Evolutionary conservation across 1,140 invertebrate genomes (phyloP).

Genomic region (Apis laboriosa): DNA sequence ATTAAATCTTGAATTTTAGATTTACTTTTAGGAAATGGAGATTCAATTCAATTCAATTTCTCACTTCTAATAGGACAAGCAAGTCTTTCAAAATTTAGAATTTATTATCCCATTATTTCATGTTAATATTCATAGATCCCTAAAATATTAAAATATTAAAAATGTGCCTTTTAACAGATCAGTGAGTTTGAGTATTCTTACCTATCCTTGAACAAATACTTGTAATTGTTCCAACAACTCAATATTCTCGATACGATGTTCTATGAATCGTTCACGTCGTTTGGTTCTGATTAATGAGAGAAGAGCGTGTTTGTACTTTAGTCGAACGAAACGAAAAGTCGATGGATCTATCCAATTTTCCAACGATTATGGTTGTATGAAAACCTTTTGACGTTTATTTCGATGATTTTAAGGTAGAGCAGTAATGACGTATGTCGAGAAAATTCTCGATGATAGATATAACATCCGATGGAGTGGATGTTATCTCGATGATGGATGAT

Average conservation of each 20-base stretch:
- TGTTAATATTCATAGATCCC: too few species aligned
- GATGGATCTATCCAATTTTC: background rate
- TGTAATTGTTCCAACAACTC: slow-evolving; percentile 10
- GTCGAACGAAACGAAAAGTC: background rate
- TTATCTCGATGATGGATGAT: too few species aligned
- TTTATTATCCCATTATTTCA: too few species aligned
- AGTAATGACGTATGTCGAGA: background rate
- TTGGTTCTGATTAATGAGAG: slow-evolving; percentile 49
- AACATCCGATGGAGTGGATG: background rate
- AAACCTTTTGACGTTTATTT: background rate
- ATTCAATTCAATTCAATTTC: too few species aligned
- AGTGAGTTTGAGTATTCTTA: background rate
- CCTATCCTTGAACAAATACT: background rate
- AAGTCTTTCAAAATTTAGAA: too few species aligned
- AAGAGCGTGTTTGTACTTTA: slow-evolving; percentile 4
- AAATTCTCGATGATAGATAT: background rate
- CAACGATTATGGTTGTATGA: background rate
- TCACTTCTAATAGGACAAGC: too few species aligned
- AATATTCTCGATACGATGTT: slow-evolving; percentile 46
- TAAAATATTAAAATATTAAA: too few species aligned
- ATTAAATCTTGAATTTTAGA: too few species aligned
- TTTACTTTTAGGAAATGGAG: too few species aligned
- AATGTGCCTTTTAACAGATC: too few species aligned
- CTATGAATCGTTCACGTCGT: slow-evolving; percentile 15
- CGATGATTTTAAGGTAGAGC: too few species aligned